Conservation (phyloP, 2,888 invertebrate genomes). For the Odontocolon sp. region DNA sequence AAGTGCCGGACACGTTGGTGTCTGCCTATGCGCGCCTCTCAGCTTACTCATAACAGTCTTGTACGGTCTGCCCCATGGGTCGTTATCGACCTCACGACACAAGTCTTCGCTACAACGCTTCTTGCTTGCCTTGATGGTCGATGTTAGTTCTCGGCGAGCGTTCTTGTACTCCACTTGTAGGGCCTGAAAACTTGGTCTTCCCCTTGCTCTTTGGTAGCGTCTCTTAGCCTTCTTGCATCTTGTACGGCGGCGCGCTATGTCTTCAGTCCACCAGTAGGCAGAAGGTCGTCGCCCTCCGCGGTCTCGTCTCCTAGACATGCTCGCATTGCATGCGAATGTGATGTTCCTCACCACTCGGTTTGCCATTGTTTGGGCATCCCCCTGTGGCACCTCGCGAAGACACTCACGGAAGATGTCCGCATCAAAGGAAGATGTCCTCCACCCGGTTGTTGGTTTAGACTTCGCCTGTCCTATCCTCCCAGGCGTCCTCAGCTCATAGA, state of each 20-base stretch:
- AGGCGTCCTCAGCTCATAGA: conserved; percentile 1
- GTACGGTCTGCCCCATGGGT: conserved; percentile 52
- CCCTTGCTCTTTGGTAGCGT: conserved; percentile 36
- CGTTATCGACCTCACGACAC: conserved; percentile 31
- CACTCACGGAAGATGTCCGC: conserved; percentile 53
- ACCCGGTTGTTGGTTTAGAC: neutral
- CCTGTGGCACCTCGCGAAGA: conserved; percentile 19
- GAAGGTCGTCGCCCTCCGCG: neutral
- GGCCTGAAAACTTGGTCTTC: neutral
- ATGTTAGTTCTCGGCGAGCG: conserved; percentile 18
- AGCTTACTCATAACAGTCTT: conserved; percentile 45
- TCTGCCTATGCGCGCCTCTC: conserved; percentile 1
- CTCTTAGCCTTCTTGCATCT: conserved; percentile 31
- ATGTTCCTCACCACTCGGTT: conserved; percentile 30
- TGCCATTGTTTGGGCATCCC: conserved; percentile 3
- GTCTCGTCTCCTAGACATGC: conserved; percentile 32
- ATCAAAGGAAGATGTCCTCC: conserved; percentile 39
- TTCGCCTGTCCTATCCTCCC: neutral
- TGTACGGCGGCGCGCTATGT: conserved; percentile 27
- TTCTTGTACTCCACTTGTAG: conserved; percentile 26
- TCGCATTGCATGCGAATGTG: conserved; percentile 30
- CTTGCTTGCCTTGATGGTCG: conserved; percentile 36
- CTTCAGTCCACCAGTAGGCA: conserved; percentile 51
- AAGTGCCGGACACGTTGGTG: conserved; percentile 44
- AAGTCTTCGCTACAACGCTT: conserved; percentile 14